Conservation (phyloP, 64 coral and sea anemone species). For the Porites australiensis region DNA sequence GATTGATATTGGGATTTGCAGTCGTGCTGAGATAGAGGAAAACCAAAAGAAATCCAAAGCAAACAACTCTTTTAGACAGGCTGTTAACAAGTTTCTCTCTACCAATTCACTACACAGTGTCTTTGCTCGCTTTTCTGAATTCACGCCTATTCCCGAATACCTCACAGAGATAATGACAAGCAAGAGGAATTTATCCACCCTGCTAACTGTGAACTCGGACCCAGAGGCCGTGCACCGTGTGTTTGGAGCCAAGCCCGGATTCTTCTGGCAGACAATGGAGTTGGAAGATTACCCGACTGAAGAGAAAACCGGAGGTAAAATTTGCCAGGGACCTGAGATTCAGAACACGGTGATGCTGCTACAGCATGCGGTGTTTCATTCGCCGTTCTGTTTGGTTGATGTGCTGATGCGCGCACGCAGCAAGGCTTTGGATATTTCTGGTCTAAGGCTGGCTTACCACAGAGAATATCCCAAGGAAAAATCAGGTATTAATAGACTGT, state of each 20-base stretch:
- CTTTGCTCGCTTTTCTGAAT: conserved; percentile 46
- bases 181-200: conserved; percentile 71
- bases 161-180: conserved; percentile 43
- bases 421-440: conserved; percentile 81
- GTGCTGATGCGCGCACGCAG: conserved; percentile 77
- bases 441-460: conserved; percentile 71
- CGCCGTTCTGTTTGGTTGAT: conserved; percentile 87
- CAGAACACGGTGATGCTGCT: conserved; percentile 86
- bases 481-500: neutral
- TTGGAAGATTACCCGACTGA: conserved; percentile 30
- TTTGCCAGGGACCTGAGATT: conserved; percentile 43
- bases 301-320: neutral
- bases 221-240: conserved; percentile 80
- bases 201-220: conserved; percentile 75
- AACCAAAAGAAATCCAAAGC: conserved; percentile 33
- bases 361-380: conserved; percentile 65
- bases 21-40: conserved; percentile 20
- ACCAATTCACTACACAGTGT: conserved; percentile 81
- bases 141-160: neutral
- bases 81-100: conserved; percentile 84
- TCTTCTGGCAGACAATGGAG: conserved; percentile 94
- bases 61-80: conserved; percentile 60
- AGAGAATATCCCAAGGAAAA: conserved; percentile 14
- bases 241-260: conserved; percentile 77
- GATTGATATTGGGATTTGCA: conserved; percentile 78